A percentile compares a stretch with the other conserved stretches of the same genome.
These are phyloP conservation scores for Nothura maculosa DNA, from an alignment of 2,797 vertebrate species.

Conservation along the genomic window DNA sequence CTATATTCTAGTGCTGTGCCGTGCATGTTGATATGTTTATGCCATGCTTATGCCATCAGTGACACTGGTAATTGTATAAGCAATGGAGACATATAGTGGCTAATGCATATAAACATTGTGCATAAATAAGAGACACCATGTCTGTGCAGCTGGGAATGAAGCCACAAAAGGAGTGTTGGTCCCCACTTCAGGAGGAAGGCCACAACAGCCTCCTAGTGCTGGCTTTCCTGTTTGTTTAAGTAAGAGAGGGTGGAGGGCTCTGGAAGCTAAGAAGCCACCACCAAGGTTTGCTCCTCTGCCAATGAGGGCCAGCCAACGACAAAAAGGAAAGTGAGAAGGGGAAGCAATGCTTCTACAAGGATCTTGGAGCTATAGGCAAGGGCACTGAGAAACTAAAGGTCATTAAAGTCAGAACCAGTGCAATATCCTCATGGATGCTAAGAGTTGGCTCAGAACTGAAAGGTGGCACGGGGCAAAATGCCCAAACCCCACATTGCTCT, in stretches of 20 bases:
- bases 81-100: not conserved
- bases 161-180: not conserved
- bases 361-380: not conserved
- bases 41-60: not conserved
- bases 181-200: too few species aligned
- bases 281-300: not conserved
- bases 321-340: not conserved
- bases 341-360: too few species aligned
- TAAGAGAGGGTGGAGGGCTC: not conserved
- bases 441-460: not conserved
- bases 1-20: not conserved
- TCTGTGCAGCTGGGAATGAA: not conserved
- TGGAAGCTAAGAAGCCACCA: not conserved
- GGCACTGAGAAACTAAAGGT: not conserved
- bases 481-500: not conserved
- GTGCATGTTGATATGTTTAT: not conserved
- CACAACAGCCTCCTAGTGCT: not conserved
- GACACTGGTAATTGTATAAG: not conserved
- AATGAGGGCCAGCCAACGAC: not conserved
- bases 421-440: not conserved
- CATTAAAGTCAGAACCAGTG: not conserved
- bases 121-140: not conserved
- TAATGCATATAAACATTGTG: not conserved
- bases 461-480: not conserved
- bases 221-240: not conserved